These are phyloP conservation scores for Odobenus rosmarus DNA, from an alignment of 2,113 vertebrate genomes.

Conservation along the genomic window DNA sequence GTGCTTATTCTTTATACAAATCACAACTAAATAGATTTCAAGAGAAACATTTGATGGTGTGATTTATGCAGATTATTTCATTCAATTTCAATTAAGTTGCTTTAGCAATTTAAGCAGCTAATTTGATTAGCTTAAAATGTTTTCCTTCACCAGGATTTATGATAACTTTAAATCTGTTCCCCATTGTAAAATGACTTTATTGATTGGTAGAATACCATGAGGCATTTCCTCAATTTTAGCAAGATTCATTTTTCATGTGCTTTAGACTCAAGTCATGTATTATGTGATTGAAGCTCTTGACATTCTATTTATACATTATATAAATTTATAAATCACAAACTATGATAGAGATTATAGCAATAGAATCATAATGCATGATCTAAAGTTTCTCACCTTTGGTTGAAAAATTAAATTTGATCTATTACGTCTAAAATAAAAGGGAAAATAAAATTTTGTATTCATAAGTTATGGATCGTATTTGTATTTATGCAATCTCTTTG, in stretches of 20 bases:
- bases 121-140: slow-evolving; percentile 60
- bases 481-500: background rate
- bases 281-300: background rate
- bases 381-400: background rate
- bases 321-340: background rate
- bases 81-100: slow-evolving; percentile 60
- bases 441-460: background rate
- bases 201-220: background rate
- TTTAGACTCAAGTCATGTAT: background rate
- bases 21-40: slow-evolving; percentile 58
- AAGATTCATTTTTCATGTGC: background rate
- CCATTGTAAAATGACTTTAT: slow-evolving; percentile 17
- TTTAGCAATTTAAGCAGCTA: slow-evolving; percentile 14
- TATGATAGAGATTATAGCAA: background rate
- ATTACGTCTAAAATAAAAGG: background rate
- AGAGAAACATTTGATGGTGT: slow-evolving; percentile 44
- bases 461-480: background rate
- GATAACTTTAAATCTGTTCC: slow-evolving; percentile 20
- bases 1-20: background rate
- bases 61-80: slow-evolving; percentile 40
- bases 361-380: background rate
- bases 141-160: slow-evolving; percentile 44
- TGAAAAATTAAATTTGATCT: background rate
- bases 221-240: background rate
- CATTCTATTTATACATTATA: background rate